Conservation (phyloP, 2,113 vertebrate genomes). For the Tenebrosternarchus preto region DNA sequence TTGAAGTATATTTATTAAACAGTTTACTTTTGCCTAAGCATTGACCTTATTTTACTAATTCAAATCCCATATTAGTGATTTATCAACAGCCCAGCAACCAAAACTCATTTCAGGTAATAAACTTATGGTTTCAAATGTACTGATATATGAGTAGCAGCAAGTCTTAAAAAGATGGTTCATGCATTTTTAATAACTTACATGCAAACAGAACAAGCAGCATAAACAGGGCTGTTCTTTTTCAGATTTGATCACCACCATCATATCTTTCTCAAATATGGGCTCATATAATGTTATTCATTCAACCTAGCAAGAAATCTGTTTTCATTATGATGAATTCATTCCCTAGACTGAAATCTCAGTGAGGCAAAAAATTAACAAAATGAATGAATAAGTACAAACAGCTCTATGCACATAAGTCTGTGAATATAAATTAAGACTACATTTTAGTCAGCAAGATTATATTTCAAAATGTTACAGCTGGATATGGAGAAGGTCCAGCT, state of each 20-base stretch:
- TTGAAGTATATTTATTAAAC: not conserved
- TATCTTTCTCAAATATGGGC: too few species aligned
- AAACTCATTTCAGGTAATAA: not conserved
- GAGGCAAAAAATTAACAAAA: not conserved
- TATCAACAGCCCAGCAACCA: not conserved
- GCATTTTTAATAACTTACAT: too few species aligned
- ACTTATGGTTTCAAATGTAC: not conserved
- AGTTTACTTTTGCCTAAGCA: not conserved
- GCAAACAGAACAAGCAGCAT: too few species aligned
- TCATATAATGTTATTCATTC: too few species aligned
- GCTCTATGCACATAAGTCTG: not conserved
- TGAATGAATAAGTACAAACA: not conserved
- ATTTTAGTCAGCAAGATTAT: not conserved
- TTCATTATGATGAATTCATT: not conserved
- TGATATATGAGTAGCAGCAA: not conserved
- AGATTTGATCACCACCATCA: too few species aligned
- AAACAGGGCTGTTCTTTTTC: too few species aligned
- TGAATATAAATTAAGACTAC: not conserved
- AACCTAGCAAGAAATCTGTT: too few species aligned
- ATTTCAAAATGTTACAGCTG: too few species aligned
- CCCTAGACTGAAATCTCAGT: conserved; percentile 1
- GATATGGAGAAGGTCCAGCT: too few species aligned
- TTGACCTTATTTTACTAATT: not conserved
- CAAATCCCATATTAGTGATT: not conserved
- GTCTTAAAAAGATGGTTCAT: too few species aligned